Evolutionary conservation across 2,888 invertebrate genomes (phyloP).

Genomic region (Cryptocephalus moraei): DNA sequence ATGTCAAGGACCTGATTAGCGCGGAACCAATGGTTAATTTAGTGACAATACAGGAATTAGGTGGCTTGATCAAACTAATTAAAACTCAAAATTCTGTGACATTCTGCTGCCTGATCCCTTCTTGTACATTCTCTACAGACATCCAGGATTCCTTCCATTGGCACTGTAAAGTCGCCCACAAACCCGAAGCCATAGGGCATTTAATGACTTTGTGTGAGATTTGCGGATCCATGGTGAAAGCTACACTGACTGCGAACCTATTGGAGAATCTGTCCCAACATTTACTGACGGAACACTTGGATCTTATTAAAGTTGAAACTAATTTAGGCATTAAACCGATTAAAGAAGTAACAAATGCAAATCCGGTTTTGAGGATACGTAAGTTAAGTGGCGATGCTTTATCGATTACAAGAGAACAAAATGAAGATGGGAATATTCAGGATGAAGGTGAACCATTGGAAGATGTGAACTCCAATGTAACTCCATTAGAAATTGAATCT

Average conservation of each 20-base stretch:
- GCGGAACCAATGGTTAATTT: constrained; percentile 4
- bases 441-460: too few relatives aligned
- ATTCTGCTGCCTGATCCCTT: constrained; percentile 27
- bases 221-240: constrained; percentile 14
- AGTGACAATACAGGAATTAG: constrained; percentile 10
- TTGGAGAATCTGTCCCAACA: constrained; percentile 22
- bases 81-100: constrained; percentile 14
- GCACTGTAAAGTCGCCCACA: constrained; percentile 31
- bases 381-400: constrained; percentile 41
- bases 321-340: neutral
- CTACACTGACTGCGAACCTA: constrained; percentile 10
- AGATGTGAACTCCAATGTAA: neutral
- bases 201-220: constrained; percentile 16
- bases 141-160: constrained; percentile 23
- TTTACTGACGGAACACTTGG: constrained; percentile 15
- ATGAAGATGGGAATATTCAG: constrained; percentile 14
- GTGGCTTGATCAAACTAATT: constrained; percentile 20
- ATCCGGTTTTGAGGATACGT: constrained; percentile 30
- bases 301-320: constrained; percentile 7
- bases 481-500: neutral
- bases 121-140: constrained; percentile 27
- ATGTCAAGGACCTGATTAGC: constrained; percentile 12
- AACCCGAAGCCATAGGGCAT: constrained; percentile 5
- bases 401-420: constrained; percentile 24
- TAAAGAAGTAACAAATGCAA: neutral